A percentile compares a stretch with the other conserved stretches of the same genome.
Evolutionary conservation across 2,113 vertebrate genomes (phyloP).

Genomic region (Regulus satrapa): DNA sequence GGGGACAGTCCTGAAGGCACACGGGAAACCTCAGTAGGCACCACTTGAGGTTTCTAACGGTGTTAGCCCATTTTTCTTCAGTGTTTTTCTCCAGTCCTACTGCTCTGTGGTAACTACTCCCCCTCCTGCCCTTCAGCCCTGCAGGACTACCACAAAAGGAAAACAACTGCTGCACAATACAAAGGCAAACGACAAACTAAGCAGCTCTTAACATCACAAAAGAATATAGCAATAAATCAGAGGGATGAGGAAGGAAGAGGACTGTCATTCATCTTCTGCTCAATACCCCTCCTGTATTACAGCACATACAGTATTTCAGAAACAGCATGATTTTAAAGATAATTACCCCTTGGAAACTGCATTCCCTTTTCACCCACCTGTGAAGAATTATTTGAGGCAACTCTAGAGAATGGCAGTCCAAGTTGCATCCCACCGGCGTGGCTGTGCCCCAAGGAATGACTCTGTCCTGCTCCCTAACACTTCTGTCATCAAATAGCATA

Average conservation of each 20-base stretch:
- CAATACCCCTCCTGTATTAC: not conserved
- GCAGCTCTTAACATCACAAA: not conserved
- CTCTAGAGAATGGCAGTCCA: not conserved
- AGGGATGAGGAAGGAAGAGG: not conserved
- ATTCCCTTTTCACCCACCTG: not conserved
- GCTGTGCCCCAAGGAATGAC: accelerated
- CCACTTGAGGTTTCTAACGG: not conserved
- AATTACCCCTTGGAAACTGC: not conserved
- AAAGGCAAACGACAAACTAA: not conserved
- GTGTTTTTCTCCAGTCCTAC: not conserved
- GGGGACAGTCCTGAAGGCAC: not conserved
- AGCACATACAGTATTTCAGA: not conserved
- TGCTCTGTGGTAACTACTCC: not conserved
- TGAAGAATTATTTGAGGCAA: not conserved
- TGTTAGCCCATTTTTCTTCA: not conserved
- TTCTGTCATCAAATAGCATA: not conserved
- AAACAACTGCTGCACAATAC: not conserved
- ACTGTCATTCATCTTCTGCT: not conserved
- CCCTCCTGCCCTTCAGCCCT: not conserved
- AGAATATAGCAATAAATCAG: not conserved
- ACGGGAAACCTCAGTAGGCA: not conserved
- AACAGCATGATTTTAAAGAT: not conserved
- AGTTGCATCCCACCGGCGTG: not conserved
- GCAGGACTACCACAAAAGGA: not conserved
- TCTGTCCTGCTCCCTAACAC: not conserved